Conservation (phyloP, 2,888 invertebrate genomes). For the Ligdia adustata region DNA sequence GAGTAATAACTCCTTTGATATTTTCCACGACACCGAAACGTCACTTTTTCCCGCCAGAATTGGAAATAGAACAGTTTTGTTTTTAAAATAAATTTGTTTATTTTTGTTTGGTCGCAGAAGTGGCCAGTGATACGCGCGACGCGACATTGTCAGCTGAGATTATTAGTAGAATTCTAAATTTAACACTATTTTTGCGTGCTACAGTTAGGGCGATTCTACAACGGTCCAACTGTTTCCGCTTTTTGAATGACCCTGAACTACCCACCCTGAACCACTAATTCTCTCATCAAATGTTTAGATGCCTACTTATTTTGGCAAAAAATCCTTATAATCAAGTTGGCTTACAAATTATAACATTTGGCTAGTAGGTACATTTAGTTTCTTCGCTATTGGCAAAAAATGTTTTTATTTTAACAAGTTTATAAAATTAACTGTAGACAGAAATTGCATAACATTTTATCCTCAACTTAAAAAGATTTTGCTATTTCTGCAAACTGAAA, state of each 20-base stretch:
- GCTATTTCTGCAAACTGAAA: too few species aligned
- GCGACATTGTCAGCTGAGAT: constrained; percentile 71
- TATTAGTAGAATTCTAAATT: constrained; percentile 63
- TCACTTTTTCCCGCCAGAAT: constrained; percentile 20
- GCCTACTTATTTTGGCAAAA: too few species aligned
- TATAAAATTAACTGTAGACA: too few species aligned
- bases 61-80: constrained; percentile 29
- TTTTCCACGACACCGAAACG: constrained; percentile 7
- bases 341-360: too few species aligned
- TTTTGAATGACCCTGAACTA: background rate
- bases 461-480: too few species aligned
- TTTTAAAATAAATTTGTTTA: constrained; percentile 30
- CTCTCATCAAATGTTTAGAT: too few species aligned
- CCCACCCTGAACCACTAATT: too few species aligned
- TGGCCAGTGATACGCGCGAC: constrained; percentile 61
- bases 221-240: constrained; percentile 4
- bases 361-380: too few species aligned
- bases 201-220: constrained; percentile 53
- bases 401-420: too few species aligned
- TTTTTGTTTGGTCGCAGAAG: constrained; percentile 39
- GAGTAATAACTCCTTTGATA: background rate
- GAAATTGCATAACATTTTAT: too few species aligned
- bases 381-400: too few species aligned
- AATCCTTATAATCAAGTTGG: too few species aligned
- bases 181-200: constrained; percentile 49